Evolutionary conservation across 2,113 vertebrate species (phyloP), one percentile per base, ranked within the genome.

Genomic region (Sakesphorus luctuosus): DNA sequence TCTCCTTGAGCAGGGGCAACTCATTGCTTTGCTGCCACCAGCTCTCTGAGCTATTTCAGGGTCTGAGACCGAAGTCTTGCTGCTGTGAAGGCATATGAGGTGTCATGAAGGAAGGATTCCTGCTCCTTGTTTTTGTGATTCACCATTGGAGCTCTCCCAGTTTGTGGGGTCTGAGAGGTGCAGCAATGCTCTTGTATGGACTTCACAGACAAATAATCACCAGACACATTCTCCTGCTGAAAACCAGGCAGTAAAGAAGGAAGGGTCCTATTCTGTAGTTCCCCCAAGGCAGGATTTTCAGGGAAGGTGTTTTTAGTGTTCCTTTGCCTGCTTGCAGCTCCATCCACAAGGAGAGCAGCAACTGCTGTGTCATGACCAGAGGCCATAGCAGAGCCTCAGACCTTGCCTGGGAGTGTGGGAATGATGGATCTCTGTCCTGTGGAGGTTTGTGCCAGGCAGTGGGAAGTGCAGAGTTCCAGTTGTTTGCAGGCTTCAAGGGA

Each of bases 41-140:
- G 46, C 38, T 47, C 52, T 55, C 47, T 49, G 73, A 56, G 73
- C 68, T 77, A 1, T 74, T 87, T 58, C 73, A 11, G 65, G 25
- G 58, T 56, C 72, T 26, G 23, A 31, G 26, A 20, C 14, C 3
- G 61, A 73, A 67, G 56, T 53, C 29, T 55, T 0, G 1, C 28
- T 62, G 59, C 75, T 62, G 72, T 3, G 7, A 55, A 46, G 49
- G 26, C 9, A 4, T 0, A 2, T 11, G 40, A 38, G 50, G 46
- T 23, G 24, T 35, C 73, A 23, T 0, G 0, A 85, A 55, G 47
- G 44, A 75, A 67, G 23, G 38, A 72, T 52, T 74, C 3, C 0
- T 82, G 38, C 77, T 78, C 17, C 49, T 62, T 24, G 9, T 66
- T 59, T 63, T 87, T 29, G 52, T 75, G 11, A 25, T 29, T 81